Conservation (phyloP, 2,797 vertebrate species). For the Pteronotus mesoamericanus region DNA sequence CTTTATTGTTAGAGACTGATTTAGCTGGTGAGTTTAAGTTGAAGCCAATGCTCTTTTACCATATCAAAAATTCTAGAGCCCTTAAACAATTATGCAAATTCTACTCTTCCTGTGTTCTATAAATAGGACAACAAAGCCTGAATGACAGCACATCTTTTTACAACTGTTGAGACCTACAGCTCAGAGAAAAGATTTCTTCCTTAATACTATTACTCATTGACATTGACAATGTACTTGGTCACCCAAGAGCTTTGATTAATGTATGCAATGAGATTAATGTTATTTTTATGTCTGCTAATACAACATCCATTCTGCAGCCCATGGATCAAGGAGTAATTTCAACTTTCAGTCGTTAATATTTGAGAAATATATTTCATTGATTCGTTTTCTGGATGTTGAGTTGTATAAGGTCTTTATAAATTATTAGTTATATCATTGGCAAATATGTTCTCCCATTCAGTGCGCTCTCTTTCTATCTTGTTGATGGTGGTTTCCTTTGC, state of each 20-base stretch:
- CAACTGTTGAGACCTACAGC: not conserved
- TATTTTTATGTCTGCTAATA: not conserved
- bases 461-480: too few relatives aligned
- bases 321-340: not conserved
- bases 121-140: too few relatives aligned
- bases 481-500: too few relatives aligned
- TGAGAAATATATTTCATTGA: not conserved
- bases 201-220: not conserved
- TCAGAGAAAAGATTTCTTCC: not conserved
- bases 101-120: not conserved
- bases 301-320: not conserved
- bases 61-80: not conserved
- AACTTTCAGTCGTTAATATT: not conserved
- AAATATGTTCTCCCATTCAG: too few relatives aligned
- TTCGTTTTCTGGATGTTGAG: not conserved
- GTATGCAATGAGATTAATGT: not conserved
- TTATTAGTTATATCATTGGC: not conserved
- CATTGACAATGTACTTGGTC: not conserved
- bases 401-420: not conserved
- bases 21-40: not conserved
- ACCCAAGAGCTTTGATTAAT: not conserved
- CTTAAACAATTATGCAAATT: not conserved
- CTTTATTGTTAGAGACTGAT: not conserved
- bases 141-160: not conserved
- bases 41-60: not conserved